These are phyloP conservation scores for Atherinosoma microstoma DNA, from an alignment of 2,797 vertebrate species.

Conservation along the genomic window DNA sequence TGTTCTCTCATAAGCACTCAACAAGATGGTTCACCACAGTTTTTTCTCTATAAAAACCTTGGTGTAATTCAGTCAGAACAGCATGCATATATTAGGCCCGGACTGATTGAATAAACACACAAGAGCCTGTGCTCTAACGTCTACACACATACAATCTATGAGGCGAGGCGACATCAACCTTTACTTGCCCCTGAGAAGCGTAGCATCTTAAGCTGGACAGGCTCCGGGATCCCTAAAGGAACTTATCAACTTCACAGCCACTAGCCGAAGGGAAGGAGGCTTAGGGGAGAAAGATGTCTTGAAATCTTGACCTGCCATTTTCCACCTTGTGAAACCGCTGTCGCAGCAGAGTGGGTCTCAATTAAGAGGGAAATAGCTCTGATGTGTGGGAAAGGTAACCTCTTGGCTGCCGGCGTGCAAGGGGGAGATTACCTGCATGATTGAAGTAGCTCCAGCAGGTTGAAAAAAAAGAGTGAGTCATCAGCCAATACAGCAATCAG, in stretches of 20 bases:
- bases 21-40: slow-evolving; percentile 49
- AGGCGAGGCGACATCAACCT: slow-evolving; percentile 60
- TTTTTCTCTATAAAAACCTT: slow-evolving; percentile 65
- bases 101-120: slow-evolving; percentile 57
- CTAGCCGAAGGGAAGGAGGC: slow-evolving; percentile 32
- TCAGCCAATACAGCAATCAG: slow-evolving; percentile 62
- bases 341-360: slow-evolving; percentile 74
- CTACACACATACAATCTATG: slow-evolving; percentile 10
- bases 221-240: slow-evolving; percentile 60
- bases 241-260: slow-evolving; percentile 72
- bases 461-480: slow-evolving; percentile 64
- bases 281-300: slow-evolving; percentile 38
- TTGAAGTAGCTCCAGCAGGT: slow-evolving; percentile 68
- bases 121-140: slow-evolving; percentile 13
- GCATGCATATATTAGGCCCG: slow-evolving; percentile 38
- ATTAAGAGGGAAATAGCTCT: slow-evolving; percentile 72
- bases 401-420: slow-evolving; percentile 47
- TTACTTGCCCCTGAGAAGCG: slow-evolving; percentile 56
- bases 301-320: slow-evolving; percentile 75
- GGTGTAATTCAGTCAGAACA: slow-evolving; percentile 66
- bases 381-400: slow-evolving; percentile 70
- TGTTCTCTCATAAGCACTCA: slow-evolving; percentile 57
- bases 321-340: slow-evolving; percentile 71
- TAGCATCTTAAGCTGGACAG: slow-evolving; percentile 54
- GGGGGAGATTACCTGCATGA: slow-evolving; percentile 70